phyloP scores from a whole-genome alignment of 2,888 invertebrate genomes.

The Julus scanicus region DNA sequence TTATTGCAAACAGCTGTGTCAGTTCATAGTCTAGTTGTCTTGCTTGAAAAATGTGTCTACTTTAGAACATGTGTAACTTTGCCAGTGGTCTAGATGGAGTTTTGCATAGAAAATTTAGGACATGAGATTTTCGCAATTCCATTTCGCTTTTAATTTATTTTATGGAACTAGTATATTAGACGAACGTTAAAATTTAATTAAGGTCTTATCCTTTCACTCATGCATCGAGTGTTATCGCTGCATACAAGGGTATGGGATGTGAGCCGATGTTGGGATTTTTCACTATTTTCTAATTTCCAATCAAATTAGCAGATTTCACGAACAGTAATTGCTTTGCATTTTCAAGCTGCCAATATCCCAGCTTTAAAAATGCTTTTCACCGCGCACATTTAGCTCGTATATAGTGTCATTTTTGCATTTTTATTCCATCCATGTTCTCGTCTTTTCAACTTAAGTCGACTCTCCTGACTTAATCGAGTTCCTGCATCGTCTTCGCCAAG shows the following conservation, averaged over 20 bases:
- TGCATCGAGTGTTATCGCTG: not conserved
- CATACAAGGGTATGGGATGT: not conserved
- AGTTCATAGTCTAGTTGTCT: not conserved
- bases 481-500: conserved; percentile 10
- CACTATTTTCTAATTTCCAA: not conserved
- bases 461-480: conserved; percentile 44
- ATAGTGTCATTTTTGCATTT: not conserved
- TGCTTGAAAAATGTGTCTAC: too few relatives aligned
- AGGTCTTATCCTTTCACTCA: not conserved
- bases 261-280: not conserved
- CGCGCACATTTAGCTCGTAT: not conserved
- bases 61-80: not conserved
- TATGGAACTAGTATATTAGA: not conserved
- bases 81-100: not conserved
- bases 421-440: conserved; percentile 22
- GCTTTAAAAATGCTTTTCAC: conserved; percentile 45
- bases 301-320: not conserved
- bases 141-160: conserved; percentile 15
- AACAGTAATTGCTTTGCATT: not conserved
- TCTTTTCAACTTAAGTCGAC: conserved; percentile 40
- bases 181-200: conserved; percentile 43
- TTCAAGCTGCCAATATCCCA: not conserved
- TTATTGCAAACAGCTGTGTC: not conserved
- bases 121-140: not conserved
- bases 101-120: not conserved